Evolutionary conservation across 2,113 vertebrate genomes (phyloP).

Genomic region (Takifugu flavidus): DNA sequence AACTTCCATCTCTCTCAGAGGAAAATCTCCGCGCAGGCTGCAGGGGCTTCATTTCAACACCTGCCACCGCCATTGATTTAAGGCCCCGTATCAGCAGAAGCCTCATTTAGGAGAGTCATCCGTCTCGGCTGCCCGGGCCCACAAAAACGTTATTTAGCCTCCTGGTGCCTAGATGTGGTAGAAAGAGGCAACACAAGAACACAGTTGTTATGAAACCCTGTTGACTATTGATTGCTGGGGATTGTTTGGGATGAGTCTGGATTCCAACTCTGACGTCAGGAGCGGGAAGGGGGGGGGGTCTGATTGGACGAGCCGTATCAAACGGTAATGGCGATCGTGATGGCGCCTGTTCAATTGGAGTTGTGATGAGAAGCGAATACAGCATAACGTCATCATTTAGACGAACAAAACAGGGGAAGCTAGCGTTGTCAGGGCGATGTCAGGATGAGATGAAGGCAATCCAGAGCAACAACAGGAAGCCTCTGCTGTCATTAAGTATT

Average conservation of each 20-base stretch:
- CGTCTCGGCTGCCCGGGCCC: slow-evolving; percentile 47
- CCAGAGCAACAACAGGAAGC: slow-evolving; percentile 21
- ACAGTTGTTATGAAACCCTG: slow-evolving; percentile 35
- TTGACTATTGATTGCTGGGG: slow-evolving; percentile 50
- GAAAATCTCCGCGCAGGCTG: slow-evolving; percentile 48
- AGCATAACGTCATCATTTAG: slow-evolving; percentile 8
- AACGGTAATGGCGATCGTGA: slow-evolving; percentile 23
- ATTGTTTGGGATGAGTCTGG: slow-evolving; percentile 41
- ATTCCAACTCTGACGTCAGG: slow-evolving; percentile 19
- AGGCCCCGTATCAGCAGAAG: slow-evolving; percentile 52
- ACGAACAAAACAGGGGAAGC: slow-evolving; percentile 5
- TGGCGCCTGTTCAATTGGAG: neutral
- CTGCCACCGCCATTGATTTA: slow-evolving; percentile 67
- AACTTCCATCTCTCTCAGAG: slow-evolving; percentile 30
- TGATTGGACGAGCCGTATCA: slow-evolving; percentile 31
- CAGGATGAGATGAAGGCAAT: neutral
- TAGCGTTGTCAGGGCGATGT: no score
- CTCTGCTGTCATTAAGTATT: slow-evolving; percentile 5
- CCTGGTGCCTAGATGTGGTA: slow-evolving; percentile 33
- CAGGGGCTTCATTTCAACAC: slow-evolving; percentile 57
- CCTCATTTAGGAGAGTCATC: slow-evolving; percentile 63
- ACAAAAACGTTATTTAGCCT: slow-evolving; percentile 59
- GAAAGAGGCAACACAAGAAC: slow-evolving; percentile 34
- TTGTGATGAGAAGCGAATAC: slow-evolving; percentile 17
- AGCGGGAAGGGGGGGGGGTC: neutral